A percentile compares a stretch with the other conserved stretches of the same genome.
These are phyloP conservation scores for Phrynosoma platyrhinos DNA, from an alignment of 2,113 vertebrate species.

Conservation along the genomic window DNA sequence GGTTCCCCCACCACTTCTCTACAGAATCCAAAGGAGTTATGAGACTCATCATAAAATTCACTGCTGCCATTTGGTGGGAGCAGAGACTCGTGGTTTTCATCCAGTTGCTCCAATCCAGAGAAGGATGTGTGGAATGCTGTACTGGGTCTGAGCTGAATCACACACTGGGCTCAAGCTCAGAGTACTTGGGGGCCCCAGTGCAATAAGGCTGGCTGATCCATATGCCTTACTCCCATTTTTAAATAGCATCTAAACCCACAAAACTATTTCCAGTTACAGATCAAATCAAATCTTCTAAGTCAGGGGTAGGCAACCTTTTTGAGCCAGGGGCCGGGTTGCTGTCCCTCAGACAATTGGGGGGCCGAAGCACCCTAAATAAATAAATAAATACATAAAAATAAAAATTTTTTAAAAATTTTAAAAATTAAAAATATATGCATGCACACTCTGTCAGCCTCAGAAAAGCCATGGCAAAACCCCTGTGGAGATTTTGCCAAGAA, in stretches of 20 bases:
- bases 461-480: too few relatives aligned
- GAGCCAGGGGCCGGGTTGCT: too few relatives aligned
- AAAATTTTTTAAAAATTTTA: too few relatives aligned
- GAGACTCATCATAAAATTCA: background rate
- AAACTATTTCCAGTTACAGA: background rate
- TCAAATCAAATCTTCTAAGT: background rate
- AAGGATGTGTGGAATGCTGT: background rate
- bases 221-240: background rate
- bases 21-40: background rate
- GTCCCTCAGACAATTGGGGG: too few relatives aligned
- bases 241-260: background rate
- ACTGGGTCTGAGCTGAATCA: background rate
- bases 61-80: background rate
- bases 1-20: too few relatives aligned
- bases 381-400: too few relatives aligned
- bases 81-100: background rate
- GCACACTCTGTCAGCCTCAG: too few relatives aligned
- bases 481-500: too few relatives aligned
- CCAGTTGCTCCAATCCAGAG: background rate
- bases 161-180: background rate
- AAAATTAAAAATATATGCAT: too few relatives aligned
- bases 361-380: too few relatives aligned
- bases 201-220: background rate
- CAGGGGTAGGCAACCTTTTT: too few relatives aligned
- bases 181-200: background rate